These are phyloP conservation scores for Clanis bilineata DNA, from an alignment of 2,888 invertebrate species.

Conservation along the genomic window DNA sequence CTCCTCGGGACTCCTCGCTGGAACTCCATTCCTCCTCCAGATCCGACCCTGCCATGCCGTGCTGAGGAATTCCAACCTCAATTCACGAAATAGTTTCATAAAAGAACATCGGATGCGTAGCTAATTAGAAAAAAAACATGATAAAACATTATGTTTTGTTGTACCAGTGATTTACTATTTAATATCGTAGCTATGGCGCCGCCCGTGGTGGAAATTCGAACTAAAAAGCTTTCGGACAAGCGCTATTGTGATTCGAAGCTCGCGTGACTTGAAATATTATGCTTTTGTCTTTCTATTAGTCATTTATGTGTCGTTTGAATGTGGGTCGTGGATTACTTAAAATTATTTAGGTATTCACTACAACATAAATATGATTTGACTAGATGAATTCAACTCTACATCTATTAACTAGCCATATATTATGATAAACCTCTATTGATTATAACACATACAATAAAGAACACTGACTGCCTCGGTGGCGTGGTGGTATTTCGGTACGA, in stretches of 20 bases:
- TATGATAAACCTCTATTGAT: no score
- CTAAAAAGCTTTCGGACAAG: conserved; percentile 34
- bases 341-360: background rate
- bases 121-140: no score
- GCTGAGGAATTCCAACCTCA: no score
- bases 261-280: conserved; percentile 27
- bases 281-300: background rate
- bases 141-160: conserved; percentile 33
- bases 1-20: background rate
- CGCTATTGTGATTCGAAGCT: conserved; percentile 36
- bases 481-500: no score
- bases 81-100: no score
- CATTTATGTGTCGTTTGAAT: background rate
- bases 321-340: background rate
- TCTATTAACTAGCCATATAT: no score
- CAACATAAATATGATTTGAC: no score
- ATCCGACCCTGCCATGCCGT: background rate
- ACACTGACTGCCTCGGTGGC: no score
- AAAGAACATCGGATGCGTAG: background rate
- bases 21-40: background rate
- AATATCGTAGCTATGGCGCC: conserved; percentile 35
- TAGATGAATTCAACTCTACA: no score
- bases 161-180: conserved; percentile 31
- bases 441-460: no score
- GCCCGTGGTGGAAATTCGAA: conserved; percentile 42